These are phyloP conservation scores for Eretmocerus hayati DNA, from an alignment of 2,888 invertebrate species.

Conservation along the genomic window DNA sequence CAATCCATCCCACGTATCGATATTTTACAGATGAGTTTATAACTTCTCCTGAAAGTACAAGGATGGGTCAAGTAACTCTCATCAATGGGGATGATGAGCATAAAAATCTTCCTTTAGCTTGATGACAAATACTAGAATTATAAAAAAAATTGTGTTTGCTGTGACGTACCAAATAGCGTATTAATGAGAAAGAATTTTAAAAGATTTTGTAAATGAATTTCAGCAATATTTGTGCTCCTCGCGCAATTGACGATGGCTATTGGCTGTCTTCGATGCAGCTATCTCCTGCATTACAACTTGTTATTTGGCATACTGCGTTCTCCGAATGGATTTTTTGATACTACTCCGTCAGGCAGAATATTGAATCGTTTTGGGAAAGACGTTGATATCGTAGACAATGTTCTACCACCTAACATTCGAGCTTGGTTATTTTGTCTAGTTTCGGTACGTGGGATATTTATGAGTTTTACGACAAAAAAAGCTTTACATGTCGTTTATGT, in stretches of 20 bases:
- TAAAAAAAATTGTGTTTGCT: too few relatives aligned
- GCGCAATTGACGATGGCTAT: conserved; percentile 39
- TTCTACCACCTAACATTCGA: conserved; percentile 64
- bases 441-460: conserved; percentile 41
- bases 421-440: conserved; percentile 53
- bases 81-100: too few relatives aligned
- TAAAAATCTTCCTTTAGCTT: too few relatives aligned
- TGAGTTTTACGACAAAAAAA: conserved; percentile 20
- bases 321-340: conserved; percentile 70
- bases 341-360: conserved; percentile 71
- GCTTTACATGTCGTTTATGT: conserved; percentile 11
- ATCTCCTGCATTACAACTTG: conserved; percentile 59
- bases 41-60: too few relatives aligned
- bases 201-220: conserved; percentile 32
- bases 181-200: conserved; percentile 6
- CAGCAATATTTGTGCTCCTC: conserved; percentile 41
- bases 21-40: too few relatives aligned
- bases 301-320: conserved; percentile 60
- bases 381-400: conserved; percentile 64
- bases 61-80: too few relatives aligned
- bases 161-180: conserved; percentile 3
- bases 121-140: too few relatives aligned
- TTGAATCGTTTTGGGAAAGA: conserved; percentile 74
- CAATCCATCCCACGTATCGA: too few relatives aligned
- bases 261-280: conserved; percentile 42